Conservation (phyloP, 2,888 invertebrate species). For the Lithophane leautieri region DNA sequence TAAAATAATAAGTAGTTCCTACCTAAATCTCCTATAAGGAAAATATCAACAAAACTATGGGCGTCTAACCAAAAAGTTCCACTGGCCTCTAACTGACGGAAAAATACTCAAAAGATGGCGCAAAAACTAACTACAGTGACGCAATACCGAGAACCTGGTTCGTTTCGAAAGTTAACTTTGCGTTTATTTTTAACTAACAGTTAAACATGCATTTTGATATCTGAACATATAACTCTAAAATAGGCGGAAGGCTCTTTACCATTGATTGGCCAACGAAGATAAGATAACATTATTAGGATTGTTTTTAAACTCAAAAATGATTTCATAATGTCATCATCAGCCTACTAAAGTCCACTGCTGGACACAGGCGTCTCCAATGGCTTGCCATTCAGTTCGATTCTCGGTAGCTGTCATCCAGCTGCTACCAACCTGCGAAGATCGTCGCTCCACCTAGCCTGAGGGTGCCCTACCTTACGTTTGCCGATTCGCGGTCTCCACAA, state of each 20-base stretch:
- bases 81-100: slow-evolving; percentile 46
- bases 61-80: slow-evolving; percentile 60
- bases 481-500: no score
- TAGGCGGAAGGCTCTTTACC: not conserved
- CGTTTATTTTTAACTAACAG: slow-evolving; percentile 46
- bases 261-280: not conserved
- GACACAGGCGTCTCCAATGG: no score
- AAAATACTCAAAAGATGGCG: slow-evolving; percentile 57
- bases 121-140: slow-evolving; percentile 60
- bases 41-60: slow-evolving; percentile 9
- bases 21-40: not conserved
- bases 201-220: slow-evolving; percentile 8
- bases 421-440: no score
- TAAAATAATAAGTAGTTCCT: not conserved
- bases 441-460: no score
- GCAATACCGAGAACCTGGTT: slow-evolving; percentile 35
- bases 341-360: no score
- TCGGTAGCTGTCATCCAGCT: no score
- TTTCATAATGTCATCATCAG: not conserved
- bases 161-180: slow-evolving; percentile 40
- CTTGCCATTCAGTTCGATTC: no score
- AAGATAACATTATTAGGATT: not conserved
- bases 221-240: not conserved
- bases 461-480: no score
- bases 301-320: not conserved